A percentile compares a stretch with the other conserved stretches of the same genome.
Conservation (phyloP, 1,140 invertebrate species). For the Elymnias hypermnestra region DNA sequence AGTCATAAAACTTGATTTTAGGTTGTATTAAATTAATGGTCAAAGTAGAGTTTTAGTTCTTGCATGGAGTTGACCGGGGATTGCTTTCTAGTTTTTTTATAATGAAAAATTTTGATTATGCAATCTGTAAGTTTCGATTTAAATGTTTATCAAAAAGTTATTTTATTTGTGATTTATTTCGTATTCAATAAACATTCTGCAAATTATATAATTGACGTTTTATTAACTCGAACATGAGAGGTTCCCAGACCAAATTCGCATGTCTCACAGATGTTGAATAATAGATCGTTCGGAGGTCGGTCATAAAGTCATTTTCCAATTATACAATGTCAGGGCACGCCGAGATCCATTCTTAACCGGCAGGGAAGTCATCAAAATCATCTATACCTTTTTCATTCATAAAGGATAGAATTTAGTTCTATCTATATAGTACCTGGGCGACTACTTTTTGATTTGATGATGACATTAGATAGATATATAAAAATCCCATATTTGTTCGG, state of each 20-base stretch:
- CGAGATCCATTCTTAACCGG: conserved; percentile 41
- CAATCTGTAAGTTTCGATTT: conserved; percentile 53
- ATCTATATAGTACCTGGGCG: too few relatives aligned
- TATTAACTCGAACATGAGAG: conserved; percentile 34
- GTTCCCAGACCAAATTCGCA: conserved; percentile 15
- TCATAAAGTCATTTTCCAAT: conserved; percentile 63
- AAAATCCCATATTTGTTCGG: too few relatives aligned
- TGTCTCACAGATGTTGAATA: conserved; percentile 37
- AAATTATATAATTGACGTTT: conserved; percentile 38
- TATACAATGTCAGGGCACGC: conserved; percentile 61
- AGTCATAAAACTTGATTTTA: conserved; percentile 70
- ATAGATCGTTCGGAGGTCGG: conserved; percentile 42
- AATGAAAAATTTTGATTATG: conserved; percentile 72
- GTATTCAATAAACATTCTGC: conserved; percentile 42
- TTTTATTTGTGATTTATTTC: conserved; percentile 28
- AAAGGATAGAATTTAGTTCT: too few relatives aligned
- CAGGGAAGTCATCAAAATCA: too few relatives aligned
- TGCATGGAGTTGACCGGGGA: conserved; percentile 63
- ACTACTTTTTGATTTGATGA: too few relatives aligned
- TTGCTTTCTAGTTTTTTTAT: conserved; percentile 70
- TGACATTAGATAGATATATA: too few relatives aligned
- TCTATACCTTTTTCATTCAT: too few relatives aligned
- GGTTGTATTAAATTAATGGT: conserved; percentile 36
- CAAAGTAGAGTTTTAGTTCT: conserved; percentile 67
- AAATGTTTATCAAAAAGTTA: not conserved